phyloP scores from a whole-genome alignment of 2,113 vertebrate genomes.

The Vulpes vulpes region DNA sequence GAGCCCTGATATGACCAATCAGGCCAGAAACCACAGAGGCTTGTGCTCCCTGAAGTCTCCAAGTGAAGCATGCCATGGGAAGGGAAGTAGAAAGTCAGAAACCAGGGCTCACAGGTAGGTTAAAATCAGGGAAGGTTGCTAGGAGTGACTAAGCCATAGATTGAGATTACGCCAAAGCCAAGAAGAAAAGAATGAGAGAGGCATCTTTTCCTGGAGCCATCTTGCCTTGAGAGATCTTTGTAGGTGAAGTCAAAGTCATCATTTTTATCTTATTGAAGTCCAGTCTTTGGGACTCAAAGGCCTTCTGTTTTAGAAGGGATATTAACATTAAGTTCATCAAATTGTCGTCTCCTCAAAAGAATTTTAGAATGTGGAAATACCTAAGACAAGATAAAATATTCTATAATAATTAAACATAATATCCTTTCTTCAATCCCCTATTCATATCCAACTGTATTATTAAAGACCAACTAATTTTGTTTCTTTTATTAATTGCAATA shows the following conservation, averaged over 20 bases:
- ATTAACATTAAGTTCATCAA: not conserved
- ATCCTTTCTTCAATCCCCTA: not conserved
- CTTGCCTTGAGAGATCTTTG: not conserved
- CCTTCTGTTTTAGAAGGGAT: not conserved
- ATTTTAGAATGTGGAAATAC: not conserved
- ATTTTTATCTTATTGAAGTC: conserved; percentile 11
- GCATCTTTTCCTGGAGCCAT: not conserved
- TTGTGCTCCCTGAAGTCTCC: not conserved
- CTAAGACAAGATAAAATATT: not conserved
- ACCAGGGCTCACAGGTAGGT: not conserved
- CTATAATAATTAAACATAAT: not conserved
- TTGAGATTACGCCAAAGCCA: not conserved
- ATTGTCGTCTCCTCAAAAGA: not conserved
- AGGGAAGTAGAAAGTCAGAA: not conserved
- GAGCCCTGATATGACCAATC: not conserved
- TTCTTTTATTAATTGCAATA: not conserved
- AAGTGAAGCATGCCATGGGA: not conserved
- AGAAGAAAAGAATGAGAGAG: not conserved
- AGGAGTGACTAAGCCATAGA: not conserved
- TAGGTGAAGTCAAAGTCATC: not conserved
- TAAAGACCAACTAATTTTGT: not conserved
- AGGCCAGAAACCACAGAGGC: not conserved
- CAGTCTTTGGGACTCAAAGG: not conserved
- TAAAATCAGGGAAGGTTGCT: not conserved
- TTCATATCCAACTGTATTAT: not conserved